Evolutionary conservation across 2,797 vertebrate species (phyloP), one percentile per base, ranked within the genome.

Genomic region (Phalanger gymnotis): DNA sequence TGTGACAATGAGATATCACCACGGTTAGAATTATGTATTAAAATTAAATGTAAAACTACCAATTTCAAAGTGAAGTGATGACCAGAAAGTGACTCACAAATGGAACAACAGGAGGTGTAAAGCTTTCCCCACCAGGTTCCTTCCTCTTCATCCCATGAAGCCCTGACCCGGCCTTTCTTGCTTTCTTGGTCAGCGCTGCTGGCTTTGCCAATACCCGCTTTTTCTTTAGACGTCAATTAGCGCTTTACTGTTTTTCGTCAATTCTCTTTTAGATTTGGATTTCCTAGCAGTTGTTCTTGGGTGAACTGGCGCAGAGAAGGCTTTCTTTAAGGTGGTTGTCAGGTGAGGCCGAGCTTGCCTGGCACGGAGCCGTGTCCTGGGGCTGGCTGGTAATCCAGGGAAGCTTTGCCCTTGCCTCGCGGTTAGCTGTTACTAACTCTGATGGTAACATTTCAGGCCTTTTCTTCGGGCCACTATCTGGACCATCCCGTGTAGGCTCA

Each of bases 1-100:
- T 47, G 47, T 55, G 91, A 94, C 87, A 61, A 91, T 94, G 93
- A 95, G 61, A n/a, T 92, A 94, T 91, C 56, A 91, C 93, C 91
- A 92, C 92, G 73, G 54, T 96, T 96, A 94, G 57, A 90, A 51
- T 87, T 9, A 27, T 27, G 73, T 25, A 51, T 87, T 51, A 27
- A 87, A 87, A 87, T 51, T 27, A 87, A 87, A 27, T 87, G 34
- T 87, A 51, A 87, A 51, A 47, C n/a, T 2, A 40, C 4, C 22
- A 47, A 87, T 87, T 81, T 87, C 73, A 87, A 51, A 87, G 73
- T 11, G 73, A 87, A 51, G 40, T 27, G 40, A 87, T 27, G 73
- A 40, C 27, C 19, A 81, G 19, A 81, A 47, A 87, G 73, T 27
- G 40, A 87, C 73, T 47, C 73, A 27, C 40, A 11, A 47, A 87